Evolutionary conservation across 2,888 invertebrate genomes (phyloP).

Genomic region (Ellobium chinense): DNA sequence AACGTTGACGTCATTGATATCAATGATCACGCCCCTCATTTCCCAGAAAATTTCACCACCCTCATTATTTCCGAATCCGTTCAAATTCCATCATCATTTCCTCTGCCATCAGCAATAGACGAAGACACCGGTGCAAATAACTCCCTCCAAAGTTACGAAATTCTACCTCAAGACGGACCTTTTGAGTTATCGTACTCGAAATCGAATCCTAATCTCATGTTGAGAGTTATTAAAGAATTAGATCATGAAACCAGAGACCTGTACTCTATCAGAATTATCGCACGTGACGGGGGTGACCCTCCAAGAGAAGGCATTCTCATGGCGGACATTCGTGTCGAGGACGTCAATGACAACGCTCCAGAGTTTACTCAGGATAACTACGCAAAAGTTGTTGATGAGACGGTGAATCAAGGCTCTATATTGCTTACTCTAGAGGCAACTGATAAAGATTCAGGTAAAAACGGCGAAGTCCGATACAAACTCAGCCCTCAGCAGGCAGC

Average conservation of each 20-base stretch:
- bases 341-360: slow-evolving; percentile 70
- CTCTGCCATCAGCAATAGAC: slow-evolving; percentile 64
- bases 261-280: slow-evolving; percentile 65
- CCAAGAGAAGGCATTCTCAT: slow-evolving; percentile 58
- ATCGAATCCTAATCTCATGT: slow-evolving; percentile 63
- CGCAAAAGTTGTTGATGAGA: slow-evolving; percentile 65
- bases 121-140: slow-evolving; percentile 61
- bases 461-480: slow-evolving; percentile 82
- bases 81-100: slow-evolving; percentile 55
- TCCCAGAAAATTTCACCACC: slow-evolving; percentile 55
- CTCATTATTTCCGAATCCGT: slow-evolving; percentile 65
- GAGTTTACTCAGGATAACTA: slow-evolving; percentile 61
- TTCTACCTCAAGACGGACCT: slow-evolving; percentile 60
- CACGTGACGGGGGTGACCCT: slow-evolving; percentile 66
- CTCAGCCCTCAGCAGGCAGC: slow-evolving; percentile 63
- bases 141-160: slow-evolving; percentile 64
- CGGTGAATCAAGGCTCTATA: slow-evolving; percentile 59
- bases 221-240: slow-evolving; percentile 59
- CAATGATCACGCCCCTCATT: slow-evolving; percentile 73
- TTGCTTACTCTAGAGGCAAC: slow-evolving; percentile 85
- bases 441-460: slow-evolving; percentile 91
- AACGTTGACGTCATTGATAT: slow-evolving; percentile 70
- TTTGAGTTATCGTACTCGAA: slow-evolving; percentile 60
- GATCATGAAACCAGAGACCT: slow-evolving; percentile 63
- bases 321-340: slow-evolving; percentile 63